Base-by-base conservation (phyloP, 2,888 invertebrate species). In the Eucera pruinosa region DNA sequence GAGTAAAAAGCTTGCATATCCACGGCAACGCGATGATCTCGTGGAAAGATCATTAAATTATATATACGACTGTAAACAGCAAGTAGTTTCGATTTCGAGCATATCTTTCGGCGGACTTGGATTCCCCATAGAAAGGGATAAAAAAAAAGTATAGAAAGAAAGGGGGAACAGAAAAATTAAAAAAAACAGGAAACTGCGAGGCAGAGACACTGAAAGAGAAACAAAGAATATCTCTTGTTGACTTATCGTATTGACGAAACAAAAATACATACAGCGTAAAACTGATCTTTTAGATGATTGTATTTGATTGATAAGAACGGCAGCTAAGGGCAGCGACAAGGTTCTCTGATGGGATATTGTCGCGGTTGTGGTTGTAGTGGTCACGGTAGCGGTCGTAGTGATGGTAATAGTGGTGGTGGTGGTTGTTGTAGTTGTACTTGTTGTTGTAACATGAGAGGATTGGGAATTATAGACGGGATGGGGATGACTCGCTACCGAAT, bases 261-360 rank as follows among this genome's bases (percentile, higher is more conserved):
- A 87, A 89, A 89, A 90, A 91, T 91, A 92, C 92, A 92, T 92
- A 92, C 92, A 92, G 91, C 92, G 91, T 91, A 92, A 89, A 89
- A 91, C 89, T 75, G 91, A 89, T 92, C 92, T 90, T 91, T 92
- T 92, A 85, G 92, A 91, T 91, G 92, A 89, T 92, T 92, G 91
- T 87, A 89, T 89, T 91, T 92, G 91, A 92, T 88, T 91, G 91
- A 91, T 91, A 91, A 89, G 90, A 88, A 90, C 94, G 73, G 94
- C 95, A 7, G 95, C 94, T 81, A 96, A 91, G 78, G 96, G 95
- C 90, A 95, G 95, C 88, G 95, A 96, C 90, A 95, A 93, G 81
- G 96, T 96, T 91, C 96, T 94, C 91, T 95, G 95, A 92, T 96
- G 96, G 89, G 91, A 91, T 89, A 91, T 91, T 89, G 91, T 89